Conservation (phyloP, 2,888 invertebrate species). For the Yponomeuta evonymella region DNA sequence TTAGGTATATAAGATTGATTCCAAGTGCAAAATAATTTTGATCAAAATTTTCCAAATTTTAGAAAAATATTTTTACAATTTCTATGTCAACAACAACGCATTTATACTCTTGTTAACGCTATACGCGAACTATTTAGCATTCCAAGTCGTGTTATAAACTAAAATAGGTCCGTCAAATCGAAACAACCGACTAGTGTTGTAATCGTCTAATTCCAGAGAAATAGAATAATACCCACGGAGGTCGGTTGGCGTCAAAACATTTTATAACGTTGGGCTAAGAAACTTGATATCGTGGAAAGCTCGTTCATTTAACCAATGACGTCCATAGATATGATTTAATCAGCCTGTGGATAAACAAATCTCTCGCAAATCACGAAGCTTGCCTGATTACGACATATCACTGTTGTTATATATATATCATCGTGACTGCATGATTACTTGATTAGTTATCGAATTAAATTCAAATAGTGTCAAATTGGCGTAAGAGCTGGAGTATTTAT, state of each 20-base stretch:
- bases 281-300: conserved; percentile 14
- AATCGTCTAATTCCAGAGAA: conserved; percentile 64
- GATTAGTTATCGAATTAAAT: too few species aligned
- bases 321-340: neutral
- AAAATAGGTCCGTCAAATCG: conserved; percentile 25
- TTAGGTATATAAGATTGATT: too few species aligned
- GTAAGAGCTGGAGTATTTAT: too few species aligned
- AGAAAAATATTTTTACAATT: too few species aligned
- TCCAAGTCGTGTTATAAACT: conserved; percentile 34
- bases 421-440: too few species aligned
- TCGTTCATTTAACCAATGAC: conserved; percentile 3
- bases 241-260: conserved; percentile 29
- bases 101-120: neutral
- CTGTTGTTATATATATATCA: too few species aligned
- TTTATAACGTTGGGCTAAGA: conserved; percentile 12
- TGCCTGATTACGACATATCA: too few species aligned
- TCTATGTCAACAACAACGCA: too few species aligned
- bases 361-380: too few species aligned
- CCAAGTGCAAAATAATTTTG: too few species aligned
- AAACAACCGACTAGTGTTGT: conserved; percentile 49
- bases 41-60: too few species aligned
- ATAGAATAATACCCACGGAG: conserved; percentile 51
- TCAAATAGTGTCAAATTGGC: too few species aligned
- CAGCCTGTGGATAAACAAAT: neutral
- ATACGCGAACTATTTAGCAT: conserved; percentile 31